Evolutionary conservation across 2,888 invertebrate species (phyloP).

Genomic region (Tipula vernalis): DNA sequence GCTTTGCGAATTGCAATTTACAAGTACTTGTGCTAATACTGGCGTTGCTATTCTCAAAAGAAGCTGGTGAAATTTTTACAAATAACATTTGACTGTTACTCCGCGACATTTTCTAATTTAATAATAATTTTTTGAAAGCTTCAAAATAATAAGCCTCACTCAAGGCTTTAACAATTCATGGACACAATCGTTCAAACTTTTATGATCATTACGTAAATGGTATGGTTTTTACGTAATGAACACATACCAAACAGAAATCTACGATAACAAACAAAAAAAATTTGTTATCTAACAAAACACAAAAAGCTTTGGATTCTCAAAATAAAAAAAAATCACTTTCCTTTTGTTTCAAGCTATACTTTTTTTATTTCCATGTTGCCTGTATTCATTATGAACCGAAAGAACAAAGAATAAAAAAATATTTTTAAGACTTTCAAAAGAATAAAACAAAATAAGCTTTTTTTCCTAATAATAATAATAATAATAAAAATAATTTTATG

Average conservation of each 20-base stretch:
- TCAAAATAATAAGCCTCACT: no score
- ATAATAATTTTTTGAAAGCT: no score
- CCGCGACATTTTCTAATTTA: no score
- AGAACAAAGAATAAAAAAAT: background rate
- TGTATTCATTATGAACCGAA: background rate
- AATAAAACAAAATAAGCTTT: background rate
- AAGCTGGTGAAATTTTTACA: no score
- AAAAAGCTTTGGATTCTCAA: background rate
- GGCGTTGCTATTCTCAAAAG: no score
- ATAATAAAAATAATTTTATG: background rate
- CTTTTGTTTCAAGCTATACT: background rate
- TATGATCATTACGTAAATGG: background rate
- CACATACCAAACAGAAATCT: background rate
- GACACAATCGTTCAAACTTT: no score
- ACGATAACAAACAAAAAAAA: background rate
- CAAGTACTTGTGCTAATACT: no score
- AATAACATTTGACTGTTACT: no score
- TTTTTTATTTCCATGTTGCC: background rate
- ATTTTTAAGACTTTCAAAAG: background rate
- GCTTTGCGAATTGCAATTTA: no score
- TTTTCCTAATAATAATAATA: background rate
- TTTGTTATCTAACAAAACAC: background rate
- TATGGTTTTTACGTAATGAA: background rate
- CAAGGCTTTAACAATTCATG: no score
- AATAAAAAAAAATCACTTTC: background rate